These are phyloP conservation scores for Prionailurus bengalensis DNA, from an alignment of 2,113 vertebrate species.

Conservation along the genomic window DNA sequence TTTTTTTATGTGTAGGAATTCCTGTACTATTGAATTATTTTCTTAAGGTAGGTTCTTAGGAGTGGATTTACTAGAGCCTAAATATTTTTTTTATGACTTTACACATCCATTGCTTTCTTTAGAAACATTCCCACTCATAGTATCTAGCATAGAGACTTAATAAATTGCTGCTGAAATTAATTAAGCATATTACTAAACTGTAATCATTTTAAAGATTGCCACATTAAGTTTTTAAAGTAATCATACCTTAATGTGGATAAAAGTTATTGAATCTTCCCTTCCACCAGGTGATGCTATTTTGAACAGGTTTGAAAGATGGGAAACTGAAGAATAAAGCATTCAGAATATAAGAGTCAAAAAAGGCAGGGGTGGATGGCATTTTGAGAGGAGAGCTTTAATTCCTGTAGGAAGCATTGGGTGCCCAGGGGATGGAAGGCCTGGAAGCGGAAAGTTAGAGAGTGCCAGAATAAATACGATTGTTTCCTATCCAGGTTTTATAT, in stretches of 20 bases:
- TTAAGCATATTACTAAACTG: not conserved
- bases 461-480: not conserved
- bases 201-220: not conserved
- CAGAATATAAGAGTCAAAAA: not conserved
- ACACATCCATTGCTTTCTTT: not conserved
- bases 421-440: not conserved
- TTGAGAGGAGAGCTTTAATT: not conserved
- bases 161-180: conserved; percentile 47
- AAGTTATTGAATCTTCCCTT: not conserved
- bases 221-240: conserved; percentile 6
- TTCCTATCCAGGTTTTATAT: not conserved
- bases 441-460: not conserved
- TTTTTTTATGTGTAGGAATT: not conserved
- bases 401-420: not conserved
- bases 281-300: conserved; percentile 24
- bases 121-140: not conserved
- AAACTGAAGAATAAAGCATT: not conserved
- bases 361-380: not conserved
- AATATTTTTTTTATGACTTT: not conserved
- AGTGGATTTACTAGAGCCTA: not conserved
- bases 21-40: not conserved
- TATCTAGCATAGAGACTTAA: not conserved
- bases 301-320: not conserved
- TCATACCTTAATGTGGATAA: not conserved
- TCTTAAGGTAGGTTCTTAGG: not conserved